A percentile compares a stretch with the other conserved stretches of the same genome.
phyloP scores from a whole-genome alignment of 2,113 vertebrate species.

The Passer montanus region DNA sequence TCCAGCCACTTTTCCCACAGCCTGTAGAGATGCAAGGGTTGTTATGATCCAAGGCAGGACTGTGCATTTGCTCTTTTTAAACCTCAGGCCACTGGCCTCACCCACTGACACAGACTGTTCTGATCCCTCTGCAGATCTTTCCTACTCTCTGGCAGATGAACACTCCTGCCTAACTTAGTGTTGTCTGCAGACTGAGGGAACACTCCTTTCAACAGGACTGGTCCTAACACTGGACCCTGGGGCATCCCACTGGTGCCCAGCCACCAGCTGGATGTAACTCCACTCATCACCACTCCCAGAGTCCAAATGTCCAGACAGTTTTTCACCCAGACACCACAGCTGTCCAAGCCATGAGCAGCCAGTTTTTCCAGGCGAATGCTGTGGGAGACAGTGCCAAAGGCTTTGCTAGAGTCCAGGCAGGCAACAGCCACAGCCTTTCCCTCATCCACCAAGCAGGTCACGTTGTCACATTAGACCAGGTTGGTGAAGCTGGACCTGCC shows the following conservation, averaged over 20 bases:
- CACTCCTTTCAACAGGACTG: not conserved
- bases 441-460: not conserved
- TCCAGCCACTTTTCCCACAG: not conserved
- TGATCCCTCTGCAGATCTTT: not conserved
- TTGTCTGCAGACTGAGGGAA: not conserved
- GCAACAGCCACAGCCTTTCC: not conserved
- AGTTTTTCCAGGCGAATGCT: not conserved
- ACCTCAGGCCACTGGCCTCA: not conserved
- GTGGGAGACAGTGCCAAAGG: not conserved
- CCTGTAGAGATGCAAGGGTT: not conserved
- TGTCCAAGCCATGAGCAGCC: not conserved
- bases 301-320: not conserved
- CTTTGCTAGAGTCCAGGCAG: not conserved
- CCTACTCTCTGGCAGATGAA: not conserved
- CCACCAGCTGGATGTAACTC: not conserved
- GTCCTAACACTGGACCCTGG: no score
- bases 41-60: not conserved
- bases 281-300: not conserved
- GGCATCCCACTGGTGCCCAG: no score
- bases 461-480: not conserved
- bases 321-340: no score
- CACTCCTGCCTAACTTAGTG: accelerated
- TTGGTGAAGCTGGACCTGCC: not conserved
- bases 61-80: not conserved
- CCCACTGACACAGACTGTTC: not conserved